Evolutionary conservation across 1,140 invertebrate genomes (phyloP).

Genomic region (Zaprionus africanus): DNA sequence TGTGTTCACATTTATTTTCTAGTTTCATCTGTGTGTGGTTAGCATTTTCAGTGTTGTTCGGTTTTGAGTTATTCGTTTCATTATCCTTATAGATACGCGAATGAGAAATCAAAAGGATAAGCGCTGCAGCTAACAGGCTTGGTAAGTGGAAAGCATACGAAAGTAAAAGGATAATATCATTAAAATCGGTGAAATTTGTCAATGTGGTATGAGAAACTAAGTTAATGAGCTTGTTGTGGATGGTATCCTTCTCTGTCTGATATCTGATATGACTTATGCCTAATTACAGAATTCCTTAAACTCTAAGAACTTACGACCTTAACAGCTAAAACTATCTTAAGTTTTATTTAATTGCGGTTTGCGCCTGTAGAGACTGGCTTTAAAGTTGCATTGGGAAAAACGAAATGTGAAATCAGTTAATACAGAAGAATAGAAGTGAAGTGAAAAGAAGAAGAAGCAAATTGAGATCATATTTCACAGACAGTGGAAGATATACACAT

Average conservation of each 20-base stretch:
- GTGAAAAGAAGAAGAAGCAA: slow-evolving; percentile 16
- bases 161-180: slow-evolving; percentile 17
- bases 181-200: slow-evolving; percentile 21
- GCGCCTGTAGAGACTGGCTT: slow-evolving; percentile 5
- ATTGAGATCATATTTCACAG: slow-evolving; percentile 23
- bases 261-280: slow-evolving; percentile 14
- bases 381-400: slow-evolving; percentile 4
- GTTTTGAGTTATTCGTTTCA: slow-evolving; percentile 27
- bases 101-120: slow-evolving; percentile 33
- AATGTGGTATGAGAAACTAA: slow-evolving; percentile 33
- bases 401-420: slow-evolving; percentile 1
- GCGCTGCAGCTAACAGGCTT: slow-evolving; percentile 17
- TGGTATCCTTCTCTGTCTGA: slow-evolving; percentile 2
- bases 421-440: slow-evolving; percentile 16
- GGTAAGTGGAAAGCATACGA: not conserved
- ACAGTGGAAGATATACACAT: slow-evolving; percentile 37
- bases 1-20: slow-evolving; percentile 4
- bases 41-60: slow-evolving; percentile 35
- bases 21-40: slow-evolving; percentile 53
- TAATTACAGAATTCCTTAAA: slow-evolving; percentile 16
- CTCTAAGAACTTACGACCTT: slow-evolving; percentile 30
- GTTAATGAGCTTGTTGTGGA: slow-evolving; percentile 31
- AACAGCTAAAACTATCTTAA: slow-evolving; percentile 33
- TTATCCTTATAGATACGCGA: slow-evolving; percentile 7
- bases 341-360: not conserved